Conservation (phyloP, 2,888 invertebrate genomes). For the Erebia palarica region DNA sequence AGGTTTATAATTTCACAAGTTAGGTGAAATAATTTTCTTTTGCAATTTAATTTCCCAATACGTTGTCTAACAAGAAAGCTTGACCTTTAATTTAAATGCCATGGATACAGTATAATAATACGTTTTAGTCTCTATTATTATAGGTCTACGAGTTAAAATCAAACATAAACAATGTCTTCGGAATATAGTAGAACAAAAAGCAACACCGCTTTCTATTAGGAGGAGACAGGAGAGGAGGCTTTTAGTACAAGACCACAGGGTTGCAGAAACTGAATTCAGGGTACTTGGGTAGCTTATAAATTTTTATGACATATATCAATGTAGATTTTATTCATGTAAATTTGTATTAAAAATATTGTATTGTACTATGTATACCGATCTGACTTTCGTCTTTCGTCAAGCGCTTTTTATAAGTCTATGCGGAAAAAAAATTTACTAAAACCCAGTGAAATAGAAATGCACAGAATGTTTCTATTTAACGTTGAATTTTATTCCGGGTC, state of each 20-base stretch:
- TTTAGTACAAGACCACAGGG: background rate
- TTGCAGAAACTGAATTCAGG: background rate
- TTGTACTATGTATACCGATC: too few species aligned
- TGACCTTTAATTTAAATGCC: slow-evolving; percentile 18
- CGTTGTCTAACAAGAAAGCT: slow-evolving; percentile 5
- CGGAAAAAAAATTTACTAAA: too few species aligned
- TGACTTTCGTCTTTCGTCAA: too few species aligned
- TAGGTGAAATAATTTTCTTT: background rate
- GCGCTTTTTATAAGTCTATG: too few species aligned
- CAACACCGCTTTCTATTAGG: background rate
- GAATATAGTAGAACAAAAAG: background rate
- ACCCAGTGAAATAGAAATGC: too few species aligned
- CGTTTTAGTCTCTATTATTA: background rate
- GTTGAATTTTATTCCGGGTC: too few species aligned
- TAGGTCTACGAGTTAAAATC: background rate
- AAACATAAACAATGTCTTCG: background rate
- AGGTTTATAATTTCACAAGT: background rate
- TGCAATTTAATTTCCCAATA: background rate
- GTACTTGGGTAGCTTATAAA: too few species aligned
- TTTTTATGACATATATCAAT: too few species aligned
- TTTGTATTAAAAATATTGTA: too few species aligned
- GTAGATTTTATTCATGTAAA: too few species aligned
- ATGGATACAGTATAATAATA: background rate
- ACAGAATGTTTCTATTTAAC: too few species aligned
- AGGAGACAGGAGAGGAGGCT: background rate